Evolutionary conservation across 1,140 invertebrate genomes (phyloP), one percentile per base, ranked within the genome.

Genomic region (Daktulosphaira vitifoliae): DNA sequence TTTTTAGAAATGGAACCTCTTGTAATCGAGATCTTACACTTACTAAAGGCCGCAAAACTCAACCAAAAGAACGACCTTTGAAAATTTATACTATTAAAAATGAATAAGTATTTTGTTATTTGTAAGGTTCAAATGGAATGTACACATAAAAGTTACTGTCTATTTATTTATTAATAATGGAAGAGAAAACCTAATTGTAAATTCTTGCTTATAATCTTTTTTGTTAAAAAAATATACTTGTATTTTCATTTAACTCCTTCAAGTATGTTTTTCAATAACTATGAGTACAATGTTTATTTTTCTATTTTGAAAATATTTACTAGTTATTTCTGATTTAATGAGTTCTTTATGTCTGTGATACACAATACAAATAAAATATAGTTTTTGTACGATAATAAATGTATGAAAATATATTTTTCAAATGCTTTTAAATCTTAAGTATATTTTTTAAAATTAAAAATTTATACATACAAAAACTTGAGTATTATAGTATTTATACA

Each of bases 371-470:
- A 46, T 56, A 42, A 48, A 62, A 46, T 62, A 33, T 46, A 22
- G 5, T 26, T 20, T 62, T 48, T 48, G 16, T 62, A 62, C 11
- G 11, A 33, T 33, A 6, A 33, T 33, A 46, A 23, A 62, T 62
- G 25, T 29, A 33, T 62, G 29, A 48, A 48, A 62, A n/a, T 48
- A 33, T 29, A 26, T 25, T 29, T 44, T 62, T 33, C 26, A 33
- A 9, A 7, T 33, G 13, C 29, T 25, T 62, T 22, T 44, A 46
- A 46, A 20, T 9, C 8, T 18, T 46, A 62, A 48, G 22, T 33
- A 46, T 59, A 48, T 62, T 46, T 62, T 62, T 13, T 59, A 59
- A 38, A 38, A 59, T 44, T 44, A 46, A 56, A 59, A 56, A 56
- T 7, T 16, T n/a, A 42, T 39, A 54, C 25, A n/a, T 56, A 42